Evolutionary conservation across 2,888 invertebrate species (phyloP), one percentile per base, ranked within the genome.

Genomic region (Dryococelus australis): DNA sequence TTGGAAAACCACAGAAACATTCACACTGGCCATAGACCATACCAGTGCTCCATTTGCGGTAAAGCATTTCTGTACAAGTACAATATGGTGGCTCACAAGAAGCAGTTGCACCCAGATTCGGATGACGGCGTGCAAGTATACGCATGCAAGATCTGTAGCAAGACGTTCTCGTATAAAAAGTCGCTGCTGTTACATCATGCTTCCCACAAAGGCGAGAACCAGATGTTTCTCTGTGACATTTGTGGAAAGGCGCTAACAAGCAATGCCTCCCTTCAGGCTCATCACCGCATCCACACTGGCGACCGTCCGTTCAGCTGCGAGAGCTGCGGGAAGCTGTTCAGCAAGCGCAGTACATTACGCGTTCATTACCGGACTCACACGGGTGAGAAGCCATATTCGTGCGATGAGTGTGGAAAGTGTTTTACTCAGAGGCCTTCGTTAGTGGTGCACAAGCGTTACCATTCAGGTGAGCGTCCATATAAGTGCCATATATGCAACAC

Each of bases 361-460:
- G 87, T 88, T 9, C 88, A 88, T 35, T 84, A 81, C 9, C 85
- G 88, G 24, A 88, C 87, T 12, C 88, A 88, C 88, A 93, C 93
- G 0, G 93, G 93, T 0, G 93, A 93, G 87, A 93, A 93, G 85
- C 93, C 94, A 0, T 93, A 93, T 90, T 92, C 92, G 86, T 93
- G 93, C 89, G 92, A 93, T 83, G 91, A 92, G 86, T 94, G 94
- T 87, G 92, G 92, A 5, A 94, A 93, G 89, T 92, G 93, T 1
- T 94, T 94, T 90, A 93, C 93, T 0, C 94, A 94, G 89, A 92
- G 93, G 28, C 93, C 93, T 5, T 93, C 93, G 0, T 91, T 94
- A 20, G 94, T 93, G 8, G 93, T 94, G 86, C 94, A 94, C 89
- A 92, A 92, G 88, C 91, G 93, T 8, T 92, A 92, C 6, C 93